Conservation (phyloP, 2,113 vertebrate genomes). For the Gymnarchus niloticus region DNA sequence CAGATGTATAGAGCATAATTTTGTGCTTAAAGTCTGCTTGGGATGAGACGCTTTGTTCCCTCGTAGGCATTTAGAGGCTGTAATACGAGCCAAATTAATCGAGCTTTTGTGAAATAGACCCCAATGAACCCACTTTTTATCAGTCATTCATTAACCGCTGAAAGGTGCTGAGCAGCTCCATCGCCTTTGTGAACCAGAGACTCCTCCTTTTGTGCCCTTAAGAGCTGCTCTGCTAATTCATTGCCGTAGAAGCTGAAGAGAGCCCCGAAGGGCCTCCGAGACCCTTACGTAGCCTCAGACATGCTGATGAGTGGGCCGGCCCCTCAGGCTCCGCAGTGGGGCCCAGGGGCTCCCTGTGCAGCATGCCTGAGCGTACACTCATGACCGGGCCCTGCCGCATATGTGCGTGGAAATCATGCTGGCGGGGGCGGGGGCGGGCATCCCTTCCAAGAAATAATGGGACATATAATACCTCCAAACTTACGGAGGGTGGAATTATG, state of each 20-base stretch:
- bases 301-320: not conserved
- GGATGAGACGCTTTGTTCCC: not conserved
- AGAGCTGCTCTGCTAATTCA: not conserved
- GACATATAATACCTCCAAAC: too few relatives aligned
- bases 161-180: not conserved
- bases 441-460: too few relatives aligned
- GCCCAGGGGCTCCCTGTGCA: not conserved
- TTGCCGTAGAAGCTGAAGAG: not conserved
- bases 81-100: not conserved
- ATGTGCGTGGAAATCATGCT: not conserved
- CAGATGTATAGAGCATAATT: not conserved
- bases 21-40: not conserved
- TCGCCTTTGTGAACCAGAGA: not conserved
- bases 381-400: not conserved
- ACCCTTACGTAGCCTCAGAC: not conserved
- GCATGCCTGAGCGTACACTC: not conserved
- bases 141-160: not conserved
- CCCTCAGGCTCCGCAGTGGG: not conserved
- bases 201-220: not conserved
- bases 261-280: not conserved
- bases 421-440: too few relatives aligned
- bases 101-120: not conserved
- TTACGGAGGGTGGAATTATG: too few relatives aligned
- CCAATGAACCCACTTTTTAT: not conserved
- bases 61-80: not conserved